Conservation (phyloP, 2,888 invertebrate genomes). For the Fabriciana adippe region DNA sequence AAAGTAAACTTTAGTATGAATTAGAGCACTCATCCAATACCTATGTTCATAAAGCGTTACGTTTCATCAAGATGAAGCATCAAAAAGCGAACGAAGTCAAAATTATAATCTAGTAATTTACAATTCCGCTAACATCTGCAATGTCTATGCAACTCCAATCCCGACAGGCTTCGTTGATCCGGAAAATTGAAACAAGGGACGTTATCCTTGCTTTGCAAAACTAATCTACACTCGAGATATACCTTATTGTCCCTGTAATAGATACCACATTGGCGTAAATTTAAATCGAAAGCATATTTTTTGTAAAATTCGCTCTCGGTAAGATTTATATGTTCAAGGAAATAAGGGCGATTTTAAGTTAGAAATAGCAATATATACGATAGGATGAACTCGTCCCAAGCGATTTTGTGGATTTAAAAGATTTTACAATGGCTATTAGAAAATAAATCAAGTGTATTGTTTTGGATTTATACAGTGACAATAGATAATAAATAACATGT, state of each 20-base stretch:
- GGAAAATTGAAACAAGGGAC: constrained; percentile 76
- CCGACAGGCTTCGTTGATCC: constrained; percentile 65
- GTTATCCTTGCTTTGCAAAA: constrained; percentile 29
- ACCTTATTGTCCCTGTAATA: constrained; percentile 31
- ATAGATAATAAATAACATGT: not conserved
- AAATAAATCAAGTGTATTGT: constrained; percentile 51
- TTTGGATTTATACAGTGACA: constrained; percentile 11
- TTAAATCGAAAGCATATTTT: not conserved
- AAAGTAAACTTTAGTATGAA: not conserved
- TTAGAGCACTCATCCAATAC: no score
- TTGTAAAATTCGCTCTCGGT: constrained; percentile 8
- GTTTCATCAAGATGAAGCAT: not conserved
- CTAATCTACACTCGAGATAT: constrained; percentile 17
- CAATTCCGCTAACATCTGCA: constrained; percentile 62
- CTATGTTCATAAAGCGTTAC: not conserved
- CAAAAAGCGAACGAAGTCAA: constrained; percentile 7
- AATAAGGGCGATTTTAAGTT: constrained; percentile 4
- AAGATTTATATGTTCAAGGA: not conserved
- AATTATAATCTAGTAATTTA: constrained; percentile 32
- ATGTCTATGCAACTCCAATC: constrained; percentile 49
- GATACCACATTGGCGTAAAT: constrained; percentile 34
- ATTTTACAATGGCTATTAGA: constrained; percentile 55
- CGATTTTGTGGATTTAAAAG: constrained; percentile 63
- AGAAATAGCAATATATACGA: constrained; percentile 28
- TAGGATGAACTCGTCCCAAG: constrained; percentile 53